Conservation (phyloP, 1,140 invertebrate species). For the Myzus persicae region DNA sequence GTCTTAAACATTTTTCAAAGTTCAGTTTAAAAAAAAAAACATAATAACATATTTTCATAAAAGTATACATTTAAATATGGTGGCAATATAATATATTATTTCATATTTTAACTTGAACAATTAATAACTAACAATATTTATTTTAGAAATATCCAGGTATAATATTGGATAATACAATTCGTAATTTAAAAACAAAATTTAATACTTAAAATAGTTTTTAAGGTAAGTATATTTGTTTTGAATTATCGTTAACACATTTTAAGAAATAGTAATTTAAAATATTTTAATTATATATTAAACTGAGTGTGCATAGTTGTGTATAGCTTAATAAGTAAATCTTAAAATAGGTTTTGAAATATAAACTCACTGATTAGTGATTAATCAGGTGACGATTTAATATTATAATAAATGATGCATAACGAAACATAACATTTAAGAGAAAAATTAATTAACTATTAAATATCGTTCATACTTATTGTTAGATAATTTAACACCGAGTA, state of each 20-base stretch:
- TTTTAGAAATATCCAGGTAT: not conserved
- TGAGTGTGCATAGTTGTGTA: not conserved
- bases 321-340: not conserved
- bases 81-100: not conserved
- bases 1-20: not conserved
- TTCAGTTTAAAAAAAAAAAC: not conserved
- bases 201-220: too few species aligned
- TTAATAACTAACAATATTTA: not conserved
- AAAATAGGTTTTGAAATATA: not conserved
- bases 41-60: not conserved
- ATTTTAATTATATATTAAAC: too few species aligned
- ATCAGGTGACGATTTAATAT: not conserved
- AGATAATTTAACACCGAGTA: not conserved
- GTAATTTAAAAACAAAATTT: too few species aligned
- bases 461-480: not conserved
- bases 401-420: not conserved
- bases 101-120: not conserved
- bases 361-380: not conserved
- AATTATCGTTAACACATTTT: too few species aligned
- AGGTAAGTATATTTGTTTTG: too few species aligned
- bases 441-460: not conserved
- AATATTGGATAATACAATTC: too few species aligned
- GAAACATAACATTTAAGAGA: not conserved
- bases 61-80: not conserved
- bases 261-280: too few species aligned